phyloP scores from a whole-genome alignment of 2,113 vertebrate species.

The Mohoua ochrocephala region DNA sequence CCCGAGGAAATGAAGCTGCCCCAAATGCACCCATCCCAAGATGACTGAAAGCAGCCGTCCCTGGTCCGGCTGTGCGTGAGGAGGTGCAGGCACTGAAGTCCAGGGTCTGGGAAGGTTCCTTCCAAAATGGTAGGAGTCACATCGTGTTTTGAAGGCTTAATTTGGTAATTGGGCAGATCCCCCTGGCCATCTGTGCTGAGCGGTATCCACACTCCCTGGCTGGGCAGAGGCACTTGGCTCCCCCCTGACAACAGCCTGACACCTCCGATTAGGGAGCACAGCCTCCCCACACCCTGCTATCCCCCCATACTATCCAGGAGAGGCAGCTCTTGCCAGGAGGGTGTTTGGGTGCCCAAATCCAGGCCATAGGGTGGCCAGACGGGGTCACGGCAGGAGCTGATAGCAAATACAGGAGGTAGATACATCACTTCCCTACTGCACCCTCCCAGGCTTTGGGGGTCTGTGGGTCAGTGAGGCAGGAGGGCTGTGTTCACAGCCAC shows the following conservation, averaged over 20 bases:
- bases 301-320: not conserved
- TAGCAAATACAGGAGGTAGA: not conserved
- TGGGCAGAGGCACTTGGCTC: slow-evolving; percentile 37
- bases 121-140: not conserved
- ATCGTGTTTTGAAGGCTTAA: slow-evolving; percentile 33
- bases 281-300: not conserved
- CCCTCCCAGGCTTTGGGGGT: not conserved
- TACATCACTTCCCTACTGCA: not conserved
- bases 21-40: not conserved
- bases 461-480: rapidly evolving
- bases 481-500: not conserved
- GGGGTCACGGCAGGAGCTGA: rapidly evolving
- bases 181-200: slow-evolving; percentile 28
- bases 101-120: not conserved
- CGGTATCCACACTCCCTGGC: not conserved
- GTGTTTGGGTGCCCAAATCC: not conserved
- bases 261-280: slow-evolving; percentile 12
- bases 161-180: slow-evolving; percentile 39
- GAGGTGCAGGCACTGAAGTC: not conserved
- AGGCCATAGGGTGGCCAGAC: not conserved
- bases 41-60: not conserved
- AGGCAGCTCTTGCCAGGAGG: not conserved
- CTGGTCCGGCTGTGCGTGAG: rapidly evolving
- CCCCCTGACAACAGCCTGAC: slow-evolving; percentile 22
- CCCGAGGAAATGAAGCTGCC: not conserved